These are phyloP conservation scores for Caenorhabditis remanei DNA, from an alignment of 1,140 invertebrate genomes.

Conservation along the genomic window DNA sequence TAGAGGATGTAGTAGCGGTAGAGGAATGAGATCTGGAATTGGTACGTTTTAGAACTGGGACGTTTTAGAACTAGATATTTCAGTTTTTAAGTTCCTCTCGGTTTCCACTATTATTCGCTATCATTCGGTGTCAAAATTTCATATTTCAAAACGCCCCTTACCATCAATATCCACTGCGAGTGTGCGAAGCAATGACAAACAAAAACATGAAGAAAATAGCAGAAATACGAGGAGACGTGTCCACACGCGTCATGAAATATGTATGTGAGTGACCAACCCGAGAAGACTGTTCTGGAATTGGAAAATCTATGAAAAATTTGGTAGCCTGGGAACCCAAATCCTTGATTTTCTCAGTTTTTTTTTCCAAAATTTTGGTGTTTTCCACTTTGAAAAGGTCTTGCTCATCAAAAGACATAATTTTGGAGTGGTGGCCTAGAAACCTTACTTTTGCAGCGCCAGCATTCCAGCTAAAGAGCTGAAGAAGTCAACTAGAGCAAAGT, in stretches of 20 bases:
- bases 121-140: no score
- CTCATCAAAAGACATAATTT: no score
- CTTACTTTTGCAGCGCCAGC: background rate
- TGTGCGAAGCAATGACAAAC: background rate
- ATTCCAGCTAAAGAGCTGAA: background rate
- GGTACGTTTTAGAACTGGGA: no score
- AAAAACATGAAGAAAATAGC: conserved; percentile 24
- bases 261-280: background rate
- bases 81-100: no score
- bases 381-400: no score
- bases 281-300: background rate
- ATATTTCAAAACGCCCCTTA: no score
- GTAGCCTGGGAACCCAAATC: no score
- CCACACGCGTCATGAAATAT: background rate
- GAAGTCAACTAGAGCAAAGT: background rate
- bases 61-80: no score
- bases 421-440: no score
- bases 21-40: background rate
- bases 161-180: conserved; percentile 10
- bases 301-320: background rate
- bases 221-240: background rate
- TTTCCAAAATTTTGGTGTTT: no score
- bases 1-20: background rate
- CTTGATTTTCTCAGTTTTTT: no score
- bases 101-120: no score